phyloP scores from a whole-genome alignment of 2,113 vertebrate species.

The Solea solea region DNA sequence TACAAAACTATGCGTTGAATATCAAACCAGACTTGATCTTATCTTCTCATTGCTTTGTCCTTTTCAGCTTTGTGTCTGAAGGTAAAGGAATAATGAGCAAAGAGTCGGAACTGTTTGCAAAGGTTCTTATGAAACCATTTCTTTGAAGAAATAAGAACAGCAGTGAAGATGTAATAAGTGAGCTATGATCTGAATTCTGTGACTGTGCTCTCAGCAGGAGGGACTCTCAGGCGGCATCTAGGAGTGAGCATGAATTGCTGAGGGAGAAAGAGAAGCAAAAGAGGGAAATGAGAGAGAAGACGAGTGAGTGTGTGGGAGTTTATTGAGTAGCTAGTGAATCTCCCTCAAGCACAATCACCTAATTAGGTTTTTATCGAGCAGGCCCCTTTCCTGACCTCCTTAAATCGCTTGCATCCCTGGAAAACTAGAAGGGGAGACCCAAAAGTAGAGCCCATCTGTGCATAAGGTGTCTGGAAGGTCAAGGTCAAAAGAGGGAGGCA shows the following conservation, averaged over 20 bases:
- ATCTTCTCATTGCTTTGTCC: conserved; percentile 37
- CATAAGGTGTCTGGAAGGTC: conserved; percentile 49
- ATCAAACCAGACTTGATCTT: conserved; percentile 31
- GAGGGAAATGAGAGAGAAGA: conserved; percentile 37
- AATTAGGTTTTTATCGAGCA: conserved; percentile 82
- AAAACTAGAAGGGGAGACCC: conserved; percentile 63
- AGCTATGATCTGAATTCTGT: conserved; percentile 58
- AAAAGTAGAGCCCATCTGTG: conserved; percentile 57
- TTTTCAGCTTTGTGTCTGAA: conserved; percentile 27
- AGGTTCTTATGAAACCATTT: conserved; percentile 28
- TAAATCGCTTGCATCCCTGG: conserved; percentile 69
- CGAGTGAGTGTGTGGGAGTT: conserved; percentile 72
- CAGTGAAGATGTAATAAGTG: conserved; percentile 38
- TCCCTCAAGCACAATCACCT: conserved; percentile 81
- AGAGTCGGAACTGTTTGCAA: conserved; percentile 17
- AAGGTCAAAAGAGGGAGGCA: conserved; percentile 66
- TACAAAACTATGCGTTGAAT: conserved; percentile 23
- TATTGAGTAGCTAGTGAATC: conserved; percentile 75
- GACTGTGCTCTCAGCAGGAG: conserved; percentile 61
- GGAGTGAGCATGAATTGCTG: conserved; percentile 46
- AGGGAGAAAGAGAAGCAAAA: conserved; percentile 21
- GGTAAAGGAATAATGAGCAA: conserved; percentile 52
- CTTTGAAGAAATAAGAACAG: conserved; percentile 53
- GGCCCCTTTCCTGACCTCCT: conserved; percentile 76
- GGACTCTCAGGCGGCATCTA: conserved; percentile 39